Conservation (phyloP, 1,140 invertebrate species). For the Zeugodacus cucurbitae region DNA sequence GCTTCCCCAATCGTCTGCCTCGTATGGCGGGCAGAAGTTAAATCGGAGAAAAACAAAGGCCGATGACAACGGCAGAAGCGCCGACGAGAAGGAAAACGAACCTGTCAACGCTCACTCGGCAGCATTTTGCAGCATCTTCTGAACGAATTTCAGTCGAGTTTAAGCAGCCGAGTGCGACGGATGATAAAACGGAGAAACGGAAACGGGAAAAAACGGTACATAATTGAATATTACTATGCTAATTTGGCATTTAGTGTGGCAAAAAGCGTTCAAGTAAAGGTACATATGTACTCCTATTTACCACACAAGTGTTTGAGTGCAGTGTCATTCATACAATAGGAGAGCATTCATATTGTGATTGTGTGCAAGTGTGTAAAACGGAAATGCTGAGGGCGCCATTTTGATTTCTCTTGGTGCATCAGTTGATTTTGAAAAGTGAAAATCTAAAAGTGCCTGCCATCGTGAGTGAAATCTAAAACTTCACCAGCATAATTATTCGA, state of each 20-base stretch:
- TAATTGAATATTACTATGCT: background rate
- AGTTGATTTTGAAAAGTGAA: constrained; percentile 13
- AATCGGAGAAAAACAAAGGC: background rate
- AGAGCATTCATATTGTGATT: constrained; percentile 8
- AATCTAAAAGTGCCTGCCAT: background rate
- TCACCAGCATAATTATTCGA: background rate
- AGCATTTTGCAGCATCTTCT: constrained; percentile 26
- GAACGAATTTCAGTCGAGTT: constrained; percentile 43
- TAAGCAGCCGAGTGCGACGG: constrained; percentile 43
- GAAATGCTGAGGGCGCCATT: constrained; percentile 11
- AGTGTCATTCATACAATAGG: background rate
- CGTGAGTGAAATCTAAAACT: background rate
- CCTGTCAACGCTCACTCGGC: constrained; percentile 28
- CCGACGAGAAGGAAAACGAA: background rate
- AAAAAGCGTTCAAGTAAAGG: background rate
- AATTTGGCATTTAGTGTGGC: background rate
- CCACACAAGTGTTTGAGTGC: background rate
- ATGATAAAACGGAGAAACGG: constrained; percentile 28
- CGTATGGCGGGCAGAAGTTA: background rate
- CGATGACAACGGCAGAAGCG: background rate
- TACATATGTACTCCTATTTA: background rate
- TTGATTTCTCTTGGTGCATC: background rate
- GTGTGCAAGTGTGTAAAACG: background rate
- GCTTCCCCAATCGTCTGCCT: background rate
- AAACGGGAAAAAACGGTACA: background rate